Conservation (phyloP, 2,888 invertebrate genomes). For the Oscheius sp. region DNA sequence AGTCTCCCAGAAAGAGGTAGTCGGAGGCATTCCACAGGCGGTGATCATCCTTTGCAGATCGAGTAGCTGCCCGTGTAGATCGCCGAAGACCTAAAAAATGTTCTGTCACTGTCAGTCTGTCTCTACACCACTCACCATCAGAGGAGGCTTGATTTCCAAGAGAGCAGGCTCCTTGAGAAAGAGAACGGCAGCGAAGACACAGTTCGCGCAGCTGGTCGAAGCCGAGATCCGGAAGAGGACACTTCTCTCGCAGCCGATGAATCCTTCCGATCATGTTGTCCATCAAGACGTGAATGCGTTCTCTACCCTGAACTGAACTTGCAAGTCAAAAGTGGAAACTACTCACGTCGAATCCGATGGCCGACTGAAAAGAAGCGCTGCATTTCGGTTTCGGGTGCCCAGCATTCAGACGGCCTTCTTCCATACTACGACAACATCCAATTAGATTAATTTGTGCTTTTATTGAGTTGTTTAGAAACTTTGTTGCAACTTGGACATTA, state of each 20-base stretch:
- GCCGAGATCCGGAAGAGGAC: conserved; percentile 24
- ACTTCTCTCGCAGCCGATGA: background rate
- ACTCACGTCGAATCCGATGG: background rate
- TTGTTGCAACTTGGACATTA: too few species aligned
- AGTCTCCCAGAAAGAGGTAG: conserved; percentile 91
- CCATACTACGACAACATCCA: too few species aligned
- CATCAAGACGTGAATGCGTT: background rate
- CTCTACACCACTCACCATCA: conserved; percentile 9
- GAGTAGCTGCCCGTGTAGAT: conserved; percentile 98
- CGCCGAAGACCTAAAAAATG: conserved; percentile 78
- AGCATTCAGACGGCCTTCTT: too few species aligned
- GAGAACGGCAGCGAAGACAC: conserved; percentile 48
- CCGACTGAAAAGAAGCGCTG: background rate
- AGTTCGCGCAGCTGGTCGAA: conserved; percentile 47
- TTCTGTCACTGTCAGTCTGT: conserved; percentile 41
- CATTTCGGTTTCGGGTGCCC: too few species aligned
- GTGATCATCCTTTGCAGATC: conserved; percentile 79
- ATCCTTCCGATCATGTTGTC: conserved; percentile 11
- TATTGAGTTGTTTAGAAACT: too few species aligned
- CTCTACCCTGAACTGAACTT: background rate
- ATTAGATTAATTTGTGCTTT: too few species aligned
- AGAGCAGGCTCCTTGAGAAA: conserved; percentile 47
- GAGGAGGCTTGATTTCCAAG: conserved; percentile 26
- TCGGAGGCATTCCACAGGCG: conserved; percentile 28
- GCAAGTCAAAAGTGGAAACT: background rate